Evolutionary conservation across 2,113 vertebrate genomes (phyloP).

Genomic region (Psittacara wagleri): DNA sequence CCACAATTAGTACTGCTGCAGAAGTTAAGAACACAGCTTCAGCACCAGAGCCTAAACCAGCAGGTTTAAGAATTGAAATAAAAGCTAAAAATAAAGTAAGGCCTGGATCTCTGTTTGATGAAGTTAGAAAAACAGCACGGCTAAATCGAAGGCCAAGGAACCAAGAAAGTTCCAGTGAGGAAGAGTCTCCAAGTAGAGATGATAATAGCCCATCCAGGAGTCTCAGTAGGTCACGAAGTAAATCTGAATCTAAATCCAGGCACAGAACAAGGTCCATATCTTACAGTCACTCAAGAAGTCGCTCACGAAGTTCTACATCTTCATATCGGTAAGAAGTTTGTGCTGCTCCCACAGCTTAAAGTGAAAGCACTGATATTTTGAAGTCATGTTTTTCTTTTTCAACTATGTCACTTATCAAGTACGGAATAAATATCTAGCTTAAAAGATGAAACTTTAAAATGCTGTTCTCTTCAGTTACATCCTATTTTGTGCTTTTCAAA

Average conservation of each 20-base stretch:
- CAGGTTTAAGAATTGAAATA: conserved; percentile 92
- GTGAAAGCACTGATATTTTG: fast-evolving
- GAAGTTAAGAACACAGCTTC: conserved; percentile 49
- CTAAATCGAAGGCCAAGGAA: conserved; percentile 93
- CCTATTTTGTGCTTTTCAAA: neutral
- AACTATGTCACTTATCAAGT: neutral
- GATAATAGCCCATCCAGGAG: conserved; percentile 76
- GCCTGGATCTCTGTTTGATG: conserved; percentile 95
- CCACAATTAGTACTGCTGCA: neutral
- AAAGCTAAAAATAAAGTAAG: conserved; percentile 92
- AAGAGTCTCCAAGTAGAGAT: conserved; percentile 79
- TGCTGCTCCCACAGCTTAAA: neutral
- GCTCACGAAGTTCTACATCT: conserved; percentile 85
- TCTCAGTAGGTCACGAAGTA: conserved; percentile 79
- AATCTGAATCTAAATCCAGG: conserved; percentile 86
- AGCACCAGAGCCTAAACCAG: conserved; percentile 72
- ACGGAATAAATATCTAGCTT: neutral
- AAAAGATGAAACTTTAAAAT: neutral
- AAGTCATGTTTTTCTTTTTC: neutral
- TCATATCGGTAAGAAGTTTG: conserved; percentile 82
- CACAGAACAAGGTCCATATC: conserved; percentile 81
- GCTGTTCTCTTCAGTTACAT: neutral
- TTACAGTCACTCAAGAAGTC: conserved; percentile 86
- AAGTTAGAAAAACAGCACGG: conserved; percentile 93
- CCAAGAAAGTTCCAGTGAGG: conserved; percentile 93